Percentiles rank a stretch among this genome's conserved stretches.
Evolutionary conservation across 2,797 vertebrate genomes (phyloP).

Genomic region (Clangula hyemalis): DNA sequence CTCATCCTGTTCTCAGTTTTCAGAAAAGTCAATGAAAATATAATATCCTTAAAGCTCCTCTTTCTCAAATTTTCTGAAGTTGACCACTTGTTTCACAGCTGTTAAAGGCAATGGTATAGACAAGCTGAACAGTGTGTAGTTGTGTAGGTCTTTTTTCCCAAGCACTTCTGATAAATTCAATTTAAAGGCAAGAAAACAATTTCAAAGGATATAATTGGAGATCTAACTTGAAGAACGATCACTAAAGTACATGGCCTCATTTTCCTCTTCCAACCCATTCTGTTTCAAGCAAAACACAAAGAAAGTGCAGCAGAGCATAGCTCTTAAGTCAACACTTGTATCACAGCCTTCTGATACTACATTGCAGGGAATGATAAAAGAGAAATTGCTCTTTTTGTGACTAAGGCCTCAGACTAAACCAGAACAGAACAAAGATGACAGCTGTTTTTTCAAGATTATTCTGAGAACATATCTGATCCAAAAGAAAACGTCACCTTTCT

Average conservation of each 20-base stretch:
- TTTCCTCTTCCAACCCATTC: not conserved
- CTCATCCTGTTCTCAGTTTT: not conserved
- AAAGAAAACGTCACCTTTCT: constrained; percentile 10
- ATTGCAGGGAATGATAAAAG: not conserved
- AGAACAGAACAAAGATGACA: not conserved
- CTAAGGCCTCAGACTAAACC: not conserved
- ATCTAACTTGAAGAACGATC: not conserved
- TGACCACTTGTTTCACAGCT: not conserved
- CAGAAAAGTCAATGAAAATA: not conserved
- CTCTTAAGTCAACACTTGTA: not conserved
- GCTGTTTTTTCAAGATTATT: constrained; percentile 10
- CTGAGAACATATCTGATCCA: not conserved
- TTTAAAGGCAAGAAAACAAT: not conserved
- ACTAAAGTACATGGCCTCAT: not conserved
- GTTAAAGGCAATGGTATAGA: not conserved
- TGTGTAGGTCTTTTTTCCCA: not conserved
- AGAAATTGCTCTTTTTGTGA: constrained; percentile 5
- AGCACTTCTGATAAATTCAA: not conserved
- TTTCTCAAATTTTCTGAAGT: not conserved
- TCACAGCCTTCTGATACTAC: not conserved
- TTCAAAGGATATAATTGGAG: not conserved
- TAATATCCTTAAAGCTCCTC: not conserved
- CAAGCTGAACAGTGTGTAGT: not conserved
- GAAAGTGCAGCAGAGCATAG: not conserved
- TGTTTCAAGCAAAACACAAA: not conserved